Evolutionary conservation across 2,113 vertebrate genomes (phyloP).

Genomic region (Phaethornis superciliosus): DNA sequence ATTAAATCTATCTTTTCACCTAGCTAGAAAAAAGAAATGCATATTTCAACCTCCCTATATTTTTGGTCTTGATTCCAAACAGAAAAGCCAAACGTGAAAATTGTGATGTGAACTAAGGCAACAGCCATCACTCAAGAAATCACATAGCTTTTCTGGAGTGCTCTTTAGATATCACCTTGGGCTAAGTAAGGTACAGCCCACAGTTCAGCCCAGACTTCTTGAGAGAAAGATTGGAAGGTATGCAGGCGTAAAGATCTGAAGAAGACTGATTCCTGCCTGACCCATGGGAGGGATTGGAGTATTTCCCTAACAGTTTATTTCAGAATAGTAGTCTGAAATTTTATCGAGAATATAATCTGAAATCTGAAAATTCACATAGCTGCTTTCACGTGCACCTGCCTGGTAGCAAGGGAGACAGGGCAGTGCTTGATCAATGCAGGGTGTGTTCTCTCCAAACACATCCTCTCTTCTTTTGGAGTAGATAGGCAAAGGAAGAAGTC

Average conservation of each 20-base stretch:
- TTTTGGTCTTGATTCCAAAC: neutral
- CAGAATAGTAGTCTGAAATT: neutral
- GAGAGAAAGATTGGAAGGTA: neutral
- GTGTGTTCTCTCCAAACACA: neutral
- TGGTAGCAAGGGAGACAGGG: neutral
- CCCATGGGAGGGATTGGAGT: neutral
- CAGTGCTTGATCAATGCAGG: neutral
- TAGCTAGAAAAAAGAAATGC: neutral
- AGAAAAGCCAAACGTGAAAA: neutral
- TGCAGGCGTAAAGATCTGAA: neutral
- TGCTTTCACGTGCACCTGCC: neutral
- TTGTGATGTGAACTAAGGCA: neutral
- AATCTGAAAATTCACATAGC: neutral
- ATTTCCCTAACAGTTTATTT: neutral
- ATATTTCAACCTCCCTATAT: neutral
- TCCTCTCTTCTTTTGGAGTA: neutral
- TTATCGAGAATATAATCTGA: neutral
- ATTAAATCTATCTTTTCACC: neutral
- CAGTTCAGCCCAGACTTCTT: neutral
- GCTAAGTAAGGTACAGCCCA: neutral
- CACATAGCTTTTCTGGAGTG: neutral
- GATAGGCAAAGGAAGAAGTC: neutral
- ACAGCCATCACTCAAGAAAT: neutral
- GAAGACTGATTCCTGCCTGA: neutral
- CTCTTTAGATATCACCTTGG: neutral